Evolutionary conservation across 1,140 invertebrate genomes (phyloP).

Genomic region (Danaus melanippus): DNA sequence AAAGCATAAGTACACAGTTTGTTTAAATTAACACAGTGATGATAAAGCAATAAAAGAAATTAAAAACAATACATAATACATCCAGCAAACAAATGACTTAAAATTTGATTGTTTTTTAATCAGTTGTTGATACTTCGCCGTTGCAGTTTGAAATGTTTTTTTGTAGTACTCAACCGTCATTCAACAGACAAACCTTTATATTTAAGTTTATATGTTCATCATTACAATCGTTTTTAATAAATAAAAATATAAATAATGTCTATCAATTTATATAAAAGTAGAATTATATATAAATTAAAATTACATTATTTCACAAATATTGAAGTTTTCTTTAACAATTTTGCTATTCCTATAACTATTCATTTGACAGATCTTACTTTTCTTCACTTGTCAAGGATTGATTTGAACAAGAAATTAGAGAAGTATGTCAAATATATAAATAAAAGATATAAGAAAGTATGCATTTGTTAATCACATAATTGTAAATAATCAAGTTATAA

Average conservation of each 20-base stretch:
- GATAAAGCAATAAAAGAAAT: conserved; percentile 6
- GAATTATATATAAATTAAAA: conserved; percentile 1
- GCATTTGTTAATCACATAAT: too few relatives aligned
- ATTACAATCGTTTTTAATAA: background rate
- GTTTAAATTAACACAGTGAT: background rate
- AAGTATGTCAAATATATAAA: too few relatives aligned
- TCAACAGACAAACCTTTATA: background rate
- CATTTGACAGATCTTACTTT: too few relatives aligned
- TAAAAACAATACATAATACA: conserved; percentile 14
- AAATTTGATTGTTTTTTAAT: conserved; percentile 12
- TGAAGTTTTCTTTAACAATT: conserved; percentile 1
- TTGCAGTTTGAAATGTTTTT: conserved; percentile 34
- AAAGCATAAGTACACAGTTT: conserved; percentile 3
- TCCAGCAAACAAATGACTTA: conserved; percentile 37
- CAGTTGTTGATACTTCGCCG: conserved; percentile 27
- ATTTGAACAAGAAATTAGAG: too few relatives aligned
- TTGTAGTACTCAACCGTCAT: conserved; percentile 2
- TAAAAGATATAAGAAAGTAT: too few relatives aligned
- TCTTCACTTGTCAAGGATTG: too few relatives aligned
- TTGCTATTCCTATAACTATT: background rate
- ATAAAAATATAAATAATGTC: background rate
- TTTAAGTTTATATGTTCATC: background rate
- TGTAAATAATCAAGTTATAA: too few relatives aligned
- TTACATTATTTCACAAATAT: background rate
- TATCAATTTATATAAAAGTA: background rate